Evolutionary conservation across 2,797 vertebrate species (phyloP).

Genomic region (Lepilemur septentrionalis): DNA sequence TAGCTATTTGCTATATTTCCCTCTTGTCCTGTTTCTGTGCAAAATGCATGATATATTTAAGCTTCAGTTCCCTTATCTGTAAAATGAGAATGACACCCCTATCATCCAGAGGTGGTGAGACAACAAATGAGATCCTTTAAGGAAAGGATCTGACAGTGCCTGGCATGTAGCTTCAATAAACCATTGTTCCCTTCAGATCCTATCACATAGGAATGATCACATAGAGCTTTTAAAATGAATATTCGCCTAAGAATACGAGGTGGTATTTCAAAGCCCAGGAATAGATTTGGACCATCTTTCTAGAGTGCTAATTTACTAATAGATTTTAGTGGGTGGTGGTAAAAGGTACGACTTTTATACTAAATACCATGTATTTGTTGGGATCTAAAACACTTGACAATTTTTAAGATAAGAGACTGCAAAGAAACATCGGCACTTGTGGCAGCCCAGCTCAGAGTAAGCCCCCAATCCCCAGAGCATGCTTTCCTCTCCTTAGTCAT

Average conservation of each 20-base stretch:
- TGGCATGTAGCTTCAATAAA: neutral
- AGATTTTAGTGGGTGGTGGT: neutral
- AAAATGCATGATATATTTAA: neutral
- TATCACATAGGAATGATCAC: neutral
- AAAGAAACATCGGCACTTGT: neutral
- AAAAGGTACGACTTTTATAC: neutral
- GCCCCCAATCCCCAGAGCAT: fast-evolving
- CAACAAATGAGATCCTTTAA: neutral
- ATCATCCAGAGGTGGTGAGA: neutral
- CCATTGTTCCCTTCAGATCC: neutral
- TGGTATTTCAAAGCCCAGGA: neutral
- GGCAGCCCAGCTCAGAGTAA: neutral
- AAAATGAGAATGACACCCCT: neutral
- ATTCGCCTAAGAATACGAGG: neutral
- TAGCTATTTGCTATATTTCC: neutral
- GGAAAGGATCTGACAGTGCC: neutral
- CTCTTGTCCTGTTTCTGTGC: neutral
- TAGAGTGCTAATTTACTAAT: neutral
- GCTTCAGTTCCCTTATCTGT: neutral
- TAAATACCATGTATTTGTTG: neutral
- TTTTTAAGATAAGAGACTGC: neutral
- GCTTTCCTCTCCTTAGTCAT: neutral
- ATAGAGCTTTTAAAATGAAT: neutral
- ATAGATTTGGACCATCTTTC: neutral
- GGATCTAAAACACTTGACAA: neutral